These are phyloP conservation scores for Seriola aureovittata DNA, from an alignment of 2,113 vertebrate genomes.

Conservation along the genomic window DNA sequence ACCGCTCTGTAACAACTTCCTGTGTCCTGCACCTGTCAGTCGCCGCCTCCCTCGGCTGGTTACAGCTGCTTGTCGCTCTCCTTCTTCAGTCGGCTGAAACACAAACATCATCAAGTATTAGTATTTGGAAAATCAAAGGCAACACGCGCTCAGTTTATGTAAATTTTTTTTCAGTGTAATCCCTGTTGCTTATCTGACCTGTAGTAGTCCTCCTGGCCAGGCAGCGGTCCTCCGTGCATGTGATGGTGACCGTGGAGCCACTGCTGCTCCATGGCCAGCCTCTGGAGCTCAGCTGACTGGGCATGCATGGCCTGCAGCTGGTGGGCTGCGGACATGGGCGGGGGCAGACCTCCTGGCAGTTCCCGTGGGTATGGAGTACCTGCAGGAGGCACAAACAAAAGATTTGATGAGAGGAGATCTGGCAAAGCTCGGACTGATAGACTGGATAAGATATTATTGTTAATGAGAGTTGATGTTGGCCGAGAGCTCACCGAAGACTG, in stretches of 20 bases:
- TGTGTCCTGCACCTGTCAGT: conserved; percentile 71
- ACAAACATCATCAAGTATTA: conserved; percentile 48
- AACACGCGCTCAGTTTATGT: neutral
- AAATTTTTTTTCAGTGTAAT: neutral
- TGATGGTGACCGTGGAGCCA: conserved; percentile 98
- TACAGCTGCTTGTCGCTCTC: conserved; percentile 99
- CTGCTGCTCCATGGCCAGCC: conserved; percentile 98
- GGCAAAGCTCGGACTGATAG: neutral
- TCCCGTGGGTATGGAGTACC: conserved; percentile 95
- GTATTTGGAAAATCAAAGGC: neutral
- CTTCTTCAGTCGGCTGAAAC: conserved; percentile 98
- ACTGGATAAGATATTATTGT: neutral
- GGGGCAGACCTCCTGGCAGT: conserved; percentile 91
- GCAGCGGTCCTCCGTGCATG: conserved; percentile 96
- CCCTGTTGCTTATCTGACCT: conserved; percentile 83
- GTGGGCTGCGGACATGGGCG: conserved; percentile 97
- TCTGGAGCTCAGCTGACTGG: conserved; percentile 96
- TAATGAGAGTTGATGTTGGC: neutral
- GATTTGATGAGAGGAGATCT: neutral
- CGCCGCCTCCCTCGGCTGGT: conserved; percentile 84
- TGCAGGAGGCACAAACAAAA: conserved; percentile 62
- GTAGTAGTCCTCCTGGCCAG: conserved; percentile 99
- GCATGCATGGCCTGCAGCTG: conserved; percentile 99
- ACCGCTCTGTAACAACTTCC: conserved; percentile 87
- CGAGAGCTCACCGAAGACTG: conserved; percentile 92